Evolutionary conservation across 1,140 invertebrate genomes (phyloP), one percentile per base, ranked within the genome.

Genomic region (Bombus sibiricus): DNA sequence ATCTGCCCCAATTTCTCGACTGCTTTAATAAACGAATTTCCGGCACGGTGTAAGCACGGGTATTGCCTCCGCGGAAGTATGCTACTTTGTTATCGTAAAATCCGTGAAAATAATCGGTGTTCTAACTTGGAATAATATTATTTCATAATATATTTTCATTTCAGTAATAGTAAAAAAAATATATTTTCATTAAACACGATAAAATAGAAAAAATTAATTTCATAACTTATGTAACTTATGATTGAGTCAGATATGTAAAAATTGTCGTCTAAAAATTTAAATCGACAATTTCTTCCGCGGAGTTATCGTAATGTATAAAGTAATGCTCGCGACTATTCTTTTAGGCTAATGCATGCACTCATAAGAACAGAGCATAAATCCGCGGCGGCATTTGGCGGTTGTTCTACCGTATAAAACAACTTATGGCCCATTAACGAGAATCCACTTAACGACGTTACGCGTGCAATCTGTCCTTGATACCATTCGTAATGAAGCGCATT

Each of bases 381-480:
- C 32, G 3, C 15, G 32, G 39, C 8, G 22, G 22, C 1, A 25
- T 81, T 66, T 57, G 47, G 68, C 57, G 2, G 34, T 25, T 34
- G 41, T 43, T 72, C 66, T 53, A 81, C 69, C 32, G 41, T 59
- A 41, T 37, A 43, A 68, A 68, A n/a, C 71, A 64, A 81, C 84
- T 85, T 85, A 85, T 57, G 41, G 84, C 15, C 84, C 78, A 85
- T 85, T 85, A 81, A 74, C 83, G 59, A 25, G 59, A 47, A 15
- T 12, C 69, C 77, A 81, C 69, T 85, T 85, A 81, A 73, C 32
- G 69, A 72, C 71, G 43, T 86, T 62, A 62, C 78, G 57, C 59
- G 47, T 41, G 57, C 85, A 69, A 83, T 76, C 85, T 66, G 72
- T 37, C 69, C 79, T 85, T 75, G 84, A 73, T 73, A 64, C 34